Percentiles rank a stretch among this genome's conserved stretches.
Evolutionary conservation across 2,888 invertebrate species (phyloP).

Genomic region (Hirtodrosophila histrioides): DNA sequence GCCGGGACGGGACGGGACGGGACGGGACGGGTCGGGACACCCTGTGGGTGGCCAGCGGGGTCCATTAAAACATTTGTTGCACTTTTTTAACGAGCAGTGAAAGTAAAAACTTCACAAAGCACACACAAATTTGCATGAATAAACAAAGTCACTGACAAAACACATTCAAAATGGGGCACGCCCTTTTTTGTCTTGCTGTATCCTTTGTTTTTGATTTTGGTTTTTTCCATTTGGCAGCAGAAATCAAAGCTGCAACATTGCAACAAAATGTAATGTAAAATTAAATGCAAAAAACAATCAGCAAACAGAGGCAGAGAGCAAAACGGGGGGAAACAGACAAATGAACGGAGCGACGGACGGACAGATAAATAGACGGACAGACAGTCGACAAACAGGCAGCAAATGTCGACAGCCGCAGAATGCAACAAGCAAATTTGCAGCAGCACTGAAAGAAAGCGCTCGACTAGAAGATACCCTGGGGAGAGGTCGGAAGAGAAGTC

Average conservation of each 20-base stretch:
- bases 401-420: conserved; percentile 61
- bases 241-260: conserved; percentile 72
- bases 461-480: conserved; percentile 14
- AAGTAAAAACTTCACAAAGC: conserved; percentile 54
- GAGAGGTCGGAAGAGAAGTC: not conserved
- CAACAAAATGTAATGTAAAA: conserved; percentile 67
- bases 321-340: conserved; percentile 6
- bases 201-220: conserved; percentile 15
- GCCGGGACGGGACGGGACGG: too few relatives aligned
- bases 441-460: conserved; percentile 8
- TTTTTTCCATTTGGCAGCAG: conserved; percentile 33
- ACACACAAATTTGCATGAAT: conserved; percentile 66
- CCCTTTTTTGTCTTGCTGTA: conserved; percentile 48
- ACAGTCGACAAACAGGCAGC: conserved; percentile 13
- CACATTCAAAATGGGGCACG: conserved; percentile 46
- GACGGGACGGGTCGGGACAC: too few relatives aligned
- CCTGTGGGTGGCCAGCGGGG: conserved; percentile 48
- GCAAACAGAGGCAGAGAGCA: conserved; percentile 21
- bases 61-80: conserved; percentile 54
- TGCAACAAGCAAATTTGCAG: conserved; percentile 48
- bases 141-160: conserved; percentile 48
- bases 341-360: not conserved
- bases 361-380: not conserved
- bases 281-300: conserved; percentile 72
- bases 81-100: conserved; percentile 61